Evolutionary conservation across 2,113 vertebrate species (phyloP), one percentile per base, ranked within the genome.

Genomic region (Hystrix cristata): DNA sequence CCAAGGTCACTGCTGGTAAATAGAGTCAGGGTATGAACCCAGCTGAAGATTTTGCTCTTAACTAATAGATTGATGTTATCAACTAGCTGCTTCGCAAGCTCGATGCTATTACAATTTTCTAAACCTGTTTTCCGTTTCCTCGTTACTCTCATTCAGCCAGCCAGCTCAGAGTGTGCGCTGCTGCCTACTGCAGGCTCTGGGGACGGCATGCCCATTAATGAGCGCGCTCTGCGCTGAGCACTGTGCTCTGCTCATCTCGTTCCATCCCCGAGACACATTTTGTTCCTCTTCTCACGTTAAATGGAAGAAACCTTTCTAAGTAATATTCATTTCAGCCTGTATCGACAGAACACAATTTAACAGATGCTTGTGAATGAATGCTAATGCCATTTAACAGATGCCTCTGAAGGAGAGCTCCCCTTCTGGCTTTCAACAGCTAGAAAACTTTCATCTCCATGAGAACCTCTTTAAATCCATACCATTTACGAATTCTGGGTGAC

Each of bases 331-430:
- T 89, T 96, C 83, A 84, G 16, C 83, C 91, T 95, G 27, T 51
- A 65, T 65, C 16, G 0, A 88, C 14, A 92, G 64, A 93, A 51
- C 62, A 86, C 83, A 94, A n/a, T 71, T 76, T 78, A 93, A 91
- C 82, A 96, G 95, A 96, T 69, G 67, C 67, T 89, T 96, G 93
- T 83, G 81, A 95, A 94, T 91, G 84, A 92, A 94, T 76, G 27
- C 31, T 93, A 95, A 96, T 92, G 74, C 16, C 80, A 97, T 67
- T 90, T 91, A 95, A 94, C 90, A 97, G 79, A 93, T 87, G 86
- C 92, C 95, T 84, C 65, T 92, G 67, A 91, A 69, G 93, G 89
- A 95, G 38, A 94, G 13, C 55, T 96, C 71, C 23, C 19, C 71
- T 72, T 84, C 79, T 91, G 91, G 85, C 90, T 94, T 95, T 85